These are phyloP conservation scores for Vesta saturnalis DNA, from an alignment of 2,888 invertebrate genomes.

Conservation along the genomic window DNA sequence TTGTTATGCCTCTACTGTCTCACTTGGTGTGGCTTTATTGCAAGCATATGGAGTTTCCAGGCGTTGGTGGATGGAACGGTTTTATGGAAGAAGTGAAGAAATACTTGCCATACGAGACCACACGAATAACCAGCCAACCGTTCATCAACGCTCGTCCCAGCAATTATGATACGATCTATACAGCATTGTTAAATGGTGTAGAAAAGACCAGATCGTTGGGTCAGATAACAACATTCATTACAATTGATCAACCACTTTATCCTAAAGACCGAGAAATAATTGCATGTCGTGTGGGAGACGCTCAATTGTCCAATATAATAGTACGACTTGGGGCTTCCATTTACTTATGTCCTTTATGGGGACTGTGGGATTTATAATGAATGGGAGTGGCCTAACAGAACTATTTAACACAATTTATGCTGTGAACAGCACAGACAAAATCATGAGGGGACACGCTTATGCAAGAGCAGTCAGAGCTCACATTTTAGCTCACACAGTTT, in stretches of 20 bases:
- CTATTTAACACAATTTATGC: conserved; percentile 10
- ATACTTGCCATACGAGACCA: not conserved
- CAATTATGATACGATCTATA: conserved; percentile 4
- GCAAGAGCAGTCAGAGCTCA: no score
- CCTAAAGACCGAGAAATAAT: conserved; percentile 3
- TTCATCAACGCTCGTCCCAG: not conserved
- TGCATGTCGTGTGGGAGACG: conserved; percentile 4
- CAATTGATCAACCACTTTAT: no score
- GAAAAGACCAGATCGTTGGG: conserved; percentile 2
- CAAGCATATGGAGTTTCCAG: not conserved
- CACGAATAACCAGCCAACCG: not conserved
- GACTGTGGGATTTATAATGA: conserved; percentile 9
- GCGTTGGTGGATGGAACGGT: not conserved
- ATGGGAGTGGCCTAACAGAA: not conserved
- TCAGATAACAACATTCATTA: not conserved
- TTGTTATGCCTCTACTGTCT: not conserved
- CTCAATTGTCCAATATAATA: not conserved
- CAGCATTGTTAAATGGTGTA: not conserved
- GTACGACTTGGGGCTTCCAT: not conserved
- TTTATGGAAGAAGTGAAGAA: not conserved
- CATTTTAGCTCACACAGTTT: no score
- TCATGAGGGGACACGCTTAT: conserved; percentile 5
- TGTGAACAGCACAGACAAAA: not conserved
- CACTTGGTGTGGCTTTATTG: not conserved
- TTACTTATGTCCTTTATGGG: conserved; percentile 11